Conservation (phyloP, 1,140 invertebrate species). For the Leptonema lineaticorne region DNA sequence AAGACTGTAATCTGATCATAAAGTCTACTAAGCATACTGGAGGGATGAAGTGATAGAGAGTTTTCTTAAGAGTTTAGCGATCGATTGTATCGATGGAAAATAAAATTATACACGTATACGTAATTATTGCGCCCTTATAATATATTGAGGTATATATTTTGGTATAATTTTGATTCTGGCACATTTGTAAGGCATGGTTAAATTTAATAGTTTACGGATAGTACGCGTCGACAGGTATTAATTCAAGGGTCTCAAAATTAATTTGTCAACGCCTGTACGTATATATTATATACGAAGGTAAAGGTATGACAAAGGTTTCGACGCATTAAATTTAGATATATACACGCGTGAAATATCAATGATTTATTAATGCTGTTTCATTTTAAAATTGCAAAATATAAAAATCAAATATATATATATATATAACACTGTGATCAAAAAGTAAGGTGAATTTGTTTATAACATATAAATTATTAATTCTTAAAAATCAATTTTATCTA, state of each 20-base stretch:
- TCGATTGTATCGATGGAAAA: not conserved
- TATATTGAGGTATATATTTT: not conserved
- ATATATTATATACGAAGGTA: not conserved
- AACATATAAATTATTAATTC: no score
- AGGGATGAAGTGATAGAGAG: not conserved
- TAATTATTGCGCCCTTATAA: not conserved
- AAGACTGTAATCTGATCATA: slow-evolving; percentile 9
- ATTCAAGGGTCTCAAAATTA: slow-evolving; percentile 10
- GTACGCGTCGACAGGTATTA: slow-evolving; percentile 12
- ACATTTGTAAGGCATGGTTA: not conserved
- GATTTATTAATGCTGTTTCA: no score
- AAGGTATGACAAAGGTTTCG: not conserved
- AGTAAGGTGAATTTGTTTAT: no score
- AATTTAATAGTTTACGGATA: not conserved
- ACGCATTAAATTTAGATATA: not conserved
- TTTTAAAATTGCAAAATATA: no score
- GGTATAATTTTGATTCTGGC: not conserved
- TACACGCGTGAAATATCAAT: not conserved
- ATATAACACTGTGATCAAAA: no score
- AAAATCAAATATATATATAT: no score
- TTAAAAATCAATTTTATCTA: no score
- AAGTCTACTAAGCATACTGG: not conserved
- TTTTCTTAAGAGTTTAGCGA: not conserved
- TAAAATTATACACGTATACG: not conserved
- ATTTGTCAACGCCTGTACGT: not conserved